Evolutionary conservation across 2,113 vertebrate species (phyloP).

Genomic region (Syrrhaptes paradoxus): DNA sequence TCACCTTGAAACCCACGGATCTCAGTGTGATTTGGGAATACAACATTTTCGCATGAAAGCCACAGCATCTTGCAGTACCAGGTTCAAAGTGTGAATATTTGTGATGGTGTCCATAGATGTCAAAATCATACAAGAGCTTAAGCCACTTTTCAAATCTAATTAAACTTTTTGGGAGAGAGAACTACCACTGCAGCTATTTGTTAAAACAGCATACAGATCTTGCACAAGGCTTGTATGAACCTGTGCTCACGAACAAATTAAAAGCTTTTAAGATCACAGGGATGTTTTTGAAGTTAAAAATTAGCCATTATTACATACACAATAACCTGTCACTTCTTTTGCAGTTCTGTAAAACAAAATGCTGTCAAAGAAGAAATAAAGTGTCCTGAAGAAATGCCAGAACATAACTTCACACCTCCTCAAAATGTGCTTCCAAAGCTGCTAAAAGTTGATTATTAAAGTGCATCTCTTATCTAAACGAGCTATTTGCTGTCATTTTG

Average conservation of each 20-base stretch:
- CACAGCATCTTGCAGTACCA: background rate
- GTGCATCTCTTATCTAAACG: background rate
- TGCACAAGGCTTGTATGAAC: constrained; percentile 73
- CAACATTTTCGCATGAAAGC: background rate
- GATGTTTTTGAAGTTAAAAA: constrained; percentile 79
- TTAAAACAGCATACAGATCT: constrained; percentile 61
- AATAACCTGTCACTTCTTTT: constrained; percentile 82
- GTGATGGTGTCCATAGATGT: background rate
- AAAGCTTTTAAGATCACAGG: constrained; percentile 80
- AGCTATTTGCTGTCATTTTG: background rate
- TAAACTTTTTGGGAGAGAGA: constrained; percentile 43
- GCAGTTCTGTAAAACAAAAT: constrained; percentile 75
- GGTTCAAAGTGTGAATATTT: background rate
- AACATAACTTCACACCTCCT: constrained; percentile 67
- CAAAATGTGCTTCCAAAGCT: constrained; percentile 61
- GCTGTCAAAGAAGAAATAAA: constrained; percentile 71
- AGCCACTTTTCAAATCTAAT: constrained; percentile 33
- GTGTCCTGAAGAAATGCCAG: constrained; percentile 54
- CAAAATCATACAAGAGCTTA: background rate
- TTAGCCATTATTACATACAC: constrained; percentile 79
- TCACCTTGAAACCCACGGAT: background rate
- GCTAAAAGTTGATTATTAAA: constrained; percentile 46
- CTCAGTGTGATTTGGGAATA: background rate
- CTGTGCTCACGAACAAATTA: constrained; percentile 77
- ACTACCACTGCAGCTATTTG: constrained; percentile 5